Base-by-base conservation (phyloP, 2,797 vertebrate species). In the Eremophila alpestris region DNA sequence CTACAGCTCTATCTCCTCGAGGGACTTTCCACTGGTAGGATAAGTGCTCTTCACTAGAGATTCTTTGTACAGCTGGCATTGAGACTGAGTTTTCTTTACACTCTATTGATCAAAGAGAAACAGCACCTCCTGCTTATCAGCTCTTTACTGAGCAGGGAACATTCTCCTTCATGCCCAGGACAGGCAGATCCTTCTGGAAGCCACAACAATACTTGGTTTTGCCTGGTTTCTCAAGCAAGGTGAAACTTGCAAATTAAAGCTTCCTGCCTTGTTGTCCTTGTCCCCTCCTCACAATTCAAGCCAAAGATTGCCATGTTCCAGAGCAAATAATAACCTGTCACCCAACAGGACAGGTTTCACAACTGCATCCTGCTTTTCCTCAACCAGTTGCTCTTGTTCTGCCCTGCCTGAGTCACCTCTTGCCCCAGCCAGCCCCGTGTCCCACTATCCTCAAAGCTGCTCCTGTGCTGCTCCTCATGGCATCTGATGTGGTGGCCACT, bases 331-430 rank as follows among this genome's bases (percentile, higher is more conserved):
- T 24, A 83, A 90, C 55, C 43, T 43, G 76, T 43, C 82, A 71
- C 56, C 71, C 94, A 86, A 52, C 46, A 94, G 74, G 13, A 60
- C 26, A 79, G 79, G 48, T 95, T 95, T 93, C 94, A 90, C 91
- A 96, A 91, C 55, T 0, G 0, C 82, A 78, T 89, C 65, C 94
- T 92, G 89, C 83, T 90, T 83, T 76, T 63, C 87, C 79, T 87
- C 76, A 93, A 88, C 92, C 89, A 92, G 94, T 62, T 88, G 79
- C 89, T 92, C 92, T 69, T 62, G 93, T 88, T 96, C 76, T 94
- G 27, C 76, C 56, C 41, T 55, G 73, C 46, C 90, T 94, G 93
- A 93, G 43, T 96, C 95, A 96, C 32, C 64, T 36, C 49, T 2
- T 40, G 83, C 81, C 43, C 41, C n/a, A 70, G 90, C 78, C 83